These are phyloP conservation scores for Dendrolimus punctatus DNA, from an alignment of 1,140 invertebrate genomes.

Conservation along the genomic window DNA sequence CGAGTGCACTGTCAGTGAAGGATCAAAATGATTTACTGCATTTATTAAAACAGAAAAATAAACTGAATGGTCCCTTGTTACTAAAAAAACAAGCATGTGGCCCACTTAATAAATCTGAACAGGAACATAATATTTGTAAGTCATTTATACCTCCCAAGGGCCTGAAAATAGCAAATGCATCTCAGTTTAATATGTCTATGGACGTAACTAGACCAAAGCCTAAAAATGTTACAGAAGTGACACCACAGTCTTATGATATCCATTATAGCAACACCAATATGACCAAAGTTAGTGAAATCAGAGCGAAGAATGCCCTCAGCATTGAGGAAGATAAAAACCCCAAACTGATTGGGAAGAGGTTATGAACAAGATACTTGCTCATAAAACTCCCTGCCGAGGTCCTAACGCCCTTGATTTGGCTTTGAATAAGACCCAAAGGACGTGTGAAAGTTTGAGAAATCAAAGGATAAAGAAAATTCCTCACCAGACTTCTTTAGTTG, in stretches of 20 bases:
- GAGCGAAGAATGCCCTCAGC: too few relatives aligned
- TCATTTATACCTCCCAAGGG: too few relatives aligned
- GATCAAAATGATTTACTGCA: constrained; percentile 40
- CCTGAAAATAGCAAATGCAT: too few relatives aligned
- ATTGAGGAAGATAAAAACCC: not conserved
- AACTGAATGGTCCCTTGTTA: constrained; percentile 9
- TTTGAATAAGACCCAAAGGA: constrained; percentile 36
- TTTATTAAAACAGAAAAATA: constrained; percentile 39
- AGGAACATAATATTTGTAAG: too few relatives aligned
- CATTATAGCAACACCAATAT: too few relatives aligned
- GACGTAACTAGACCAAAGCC: too few relatives aligned
- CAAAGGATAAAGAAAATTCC: constrained; percentile 5
- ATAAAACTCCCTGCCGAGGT: constrained; percentile 50
- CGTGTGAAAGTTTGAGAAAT: constrained; percentile 10
- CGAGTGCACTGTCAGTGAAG: constrained; percentile 22
- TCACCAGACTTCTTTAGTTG: too few relatives aligned
- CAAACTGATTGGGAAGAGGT: constrained; percentile 43
- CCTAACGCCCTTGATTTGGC: constrained; percentile 42
- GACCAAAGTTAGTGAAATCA: too few relatives aligned
- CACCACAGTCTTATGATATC: too few relatives aligned
- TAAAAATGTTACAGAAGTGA: too few relatives aligned
- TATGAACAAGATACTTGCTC: constrained; percentile 42
- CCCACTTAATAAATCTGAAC: too few relatives aligned
- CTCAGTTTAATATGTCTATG: too few relatives aligned
- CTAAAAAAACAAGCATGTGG: not conserved